Conservation (phyloP, 2,113 vertebrate species). For the Motacilla tschutschensis region DNA sequence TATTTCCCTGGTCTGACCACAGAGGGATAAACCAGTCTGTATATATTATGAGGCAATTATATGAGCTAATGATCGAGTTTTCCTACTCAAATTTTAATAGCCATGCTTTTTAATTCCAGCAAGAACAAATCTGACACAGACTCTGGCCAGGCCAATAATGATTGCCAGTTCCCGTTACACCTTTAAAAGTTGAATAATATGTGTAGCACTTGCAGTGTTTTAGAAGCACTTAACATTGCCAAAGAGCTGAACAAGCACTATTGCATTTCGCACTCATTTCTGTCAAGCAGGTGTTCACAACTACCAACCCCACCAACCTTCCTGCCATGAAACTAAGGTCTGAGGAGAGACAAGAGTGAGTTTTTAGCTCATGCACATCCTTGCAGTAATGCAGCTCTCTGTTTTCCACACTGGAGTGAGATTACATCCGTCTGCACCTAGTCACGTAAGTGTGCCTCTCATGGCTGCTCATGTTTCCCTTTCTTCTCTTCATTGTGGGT, state of each 20-base stretch:
- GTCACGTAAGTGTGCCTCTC: neutral
- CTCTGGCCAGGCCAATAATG: constrained; percentile 39
- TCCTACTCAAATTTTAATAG: constrained; percentile 16
- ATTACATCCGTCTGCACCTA: neutral
- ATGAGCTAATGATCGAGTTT: constrained; percentile 33
- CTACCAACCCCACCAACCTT: neutral
- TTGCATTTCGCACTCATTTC: neutral
- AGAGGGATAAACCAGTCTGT: constrained; percentile 21
- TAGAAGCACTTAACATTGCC: neutral
- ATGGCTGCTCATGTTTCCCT: neutral
- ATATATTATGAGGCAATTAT: constrained; percentile 46
- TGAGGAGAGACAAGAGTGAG: neutral
- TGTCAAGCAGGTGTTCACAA: neutral
- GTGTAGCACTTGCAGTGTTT: constrained; percentile 32
- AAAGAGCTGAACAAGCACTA: constrained; percentile 44
- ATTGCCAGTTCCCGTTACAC: constrained; percentile 43
- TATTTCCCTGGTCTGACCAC: neutral
- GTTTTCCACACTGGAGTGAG: neutral
- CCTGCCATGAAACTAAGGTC: neutral
- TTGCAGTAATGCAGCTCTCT: neutral
- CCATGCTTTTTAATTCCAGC: constrained; percentile 25
- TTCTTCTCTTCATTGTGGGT: neutral
- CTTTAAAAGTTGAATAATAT: constrained; percentile 52
- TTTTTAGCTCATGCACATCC: neutral
- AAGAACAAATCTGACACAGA: constrained; percentile 32